These are phyloP conservation scores for Trematomus loennbergii DNA, from an alignment of 2,113 vertebrate genomes.

Conservation along the genomic window DNA sequence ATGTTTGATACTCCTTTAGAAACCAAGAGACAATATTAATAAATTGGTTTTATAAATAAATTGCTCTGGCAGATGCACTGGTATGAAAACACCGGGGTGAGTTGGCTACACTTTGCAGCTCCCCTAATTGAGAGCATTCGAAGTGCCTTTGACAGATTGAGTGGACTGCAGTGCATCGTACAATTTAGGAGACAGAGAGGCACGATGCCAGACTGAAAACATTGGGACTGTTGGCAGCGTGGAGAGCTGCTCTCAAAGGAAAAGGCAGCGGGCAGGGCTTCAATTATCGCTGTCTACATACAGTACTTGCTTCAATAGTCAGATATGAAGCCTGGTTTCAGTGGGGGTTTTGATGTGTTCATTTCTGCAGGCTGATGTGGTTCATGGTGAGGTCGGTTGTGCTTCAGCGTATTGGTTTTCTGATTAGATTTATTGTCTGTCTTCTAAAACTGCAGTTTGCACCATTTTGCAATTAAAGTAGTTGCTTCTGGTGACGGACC, in stretches of 20 bases:
- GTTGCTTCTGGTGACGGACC: too few relatives aligned
- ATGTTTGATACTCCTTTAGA: constrained; percentile 21
- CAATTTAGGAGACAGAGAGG: constrained; percentile 40
- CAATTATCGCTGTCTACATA: constrained; percentile 20
- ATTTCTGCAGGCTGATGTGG: background rate
- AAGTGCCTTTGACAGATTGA: constrained; percentile 50
- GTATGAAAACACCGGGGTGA: constrained; percentile 51
- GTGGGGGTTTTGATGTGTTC: background rate
- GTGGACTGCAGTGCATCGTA: constrained; percentile 44
- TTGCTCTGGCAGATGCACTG: constrained; percentile 22
- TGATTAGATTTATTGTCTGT: too few relatives aligned
- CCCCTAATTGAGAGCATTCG: constrained; percentile 61
- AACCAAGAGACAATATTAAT: constrained; percentile 39
- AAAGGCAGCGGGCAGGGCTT: constrained; percentile 16
- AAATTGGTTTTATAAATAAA: constrained; percentile 51
- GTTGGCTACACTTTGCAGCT: constrained; percentile 46
- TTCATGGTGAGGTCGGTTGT: constrained; percentile 4
- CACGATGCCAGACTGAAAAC: constrained; percentile 43
- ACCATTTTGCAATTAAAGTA: too few relatives aligned
- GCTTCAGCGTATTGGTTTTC: background rate
- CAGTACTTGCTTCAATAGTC: constrained; percentile 2
- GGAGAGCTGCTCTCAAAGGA: constrained; percentile 37
- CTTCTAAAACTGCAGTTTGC: too few relatives aligned
- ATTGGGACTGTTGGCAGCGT: constrained; percentile 53
- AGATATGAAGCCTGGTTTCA: constrained; percentile 4